Percentiles rank a stretch among this genome's conserved stretches.
Evolutionary conservation across 2,113 vertebrate genomes (phyloP).

Genomic region (Ellobius talpinus): DNA sequence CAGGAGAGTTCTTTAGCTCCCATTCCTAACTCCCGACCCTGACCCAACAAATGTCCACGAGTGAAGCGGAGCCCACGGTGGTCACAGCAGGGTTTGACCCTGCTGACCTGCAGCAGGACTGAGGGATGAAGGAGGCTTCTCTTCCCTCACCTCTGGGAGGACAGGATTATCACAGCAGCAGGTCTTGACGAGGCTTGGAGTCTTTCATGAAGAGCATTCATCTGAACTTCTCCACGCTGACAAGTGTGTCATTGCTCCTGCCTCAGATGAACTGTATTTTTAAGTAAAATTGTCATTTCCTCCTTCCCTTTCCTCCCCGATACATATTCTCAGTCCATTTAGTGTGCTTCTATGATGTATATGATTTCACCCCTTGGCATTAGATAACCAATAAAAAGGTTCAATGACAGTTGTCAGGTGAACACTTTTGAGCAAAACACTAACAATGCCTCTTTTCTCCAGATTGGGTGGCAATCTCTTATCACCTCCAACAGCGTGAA

Average conservation of each 20-base stretch:
- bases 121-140: neutral
- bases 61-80: no score
- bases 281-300: neutral
- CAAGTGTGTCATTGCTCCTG: neutral
- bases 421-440: neutral
- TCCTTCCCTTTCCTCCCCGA: neutral
- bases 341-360: neutral
- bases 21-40: no score
- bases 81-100: neutral
- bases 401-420: neutral
- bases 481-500: neutral
- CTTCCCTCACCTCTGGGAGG: neutral
- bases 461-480: neutral
- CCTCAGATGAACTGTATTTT: neutral
- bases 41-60: neutral
- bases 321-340: neutral
- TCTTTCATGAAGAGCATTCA: neutral
- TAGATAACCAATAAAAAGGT: neutral
- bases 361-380: neutral
- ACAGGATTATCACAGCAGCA: neutral
- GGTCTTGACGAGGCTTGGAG: neutral
- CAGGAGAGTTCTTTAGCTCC: neutral
- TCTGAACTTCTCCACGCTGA: neutral
- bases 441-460: neutral
- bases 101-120: neutral